phyloP scores from a whole-genome alignment of 2,888 invertebrate genomes.

The Augiades crinisus region DNA sequence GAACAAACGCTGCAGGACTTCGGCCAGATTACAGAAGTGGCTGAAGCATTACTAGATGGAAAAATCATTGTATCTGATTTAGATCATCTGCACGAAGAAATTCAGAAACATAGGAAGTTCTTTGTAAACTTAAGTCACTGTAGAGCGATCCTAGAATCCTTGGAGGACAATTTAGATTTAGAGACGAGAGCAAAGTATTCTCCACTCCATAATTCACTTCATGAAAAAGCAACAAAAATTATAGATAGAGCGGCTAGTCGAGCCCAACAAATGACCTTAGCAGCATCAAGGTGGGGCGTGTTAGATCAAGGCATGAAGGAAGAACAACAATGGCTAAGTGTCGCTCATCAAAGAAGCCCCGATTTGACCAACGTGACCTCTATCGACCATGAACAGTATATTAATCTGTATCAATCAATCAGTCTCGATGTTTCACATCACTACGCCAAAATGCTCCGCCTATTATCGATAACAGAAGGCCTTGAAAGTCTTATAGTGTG shows the following conservation, averaged over 20 bases:
- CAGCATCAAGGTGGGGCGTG: conserved; percentile 91
- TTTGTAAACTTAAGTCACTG: conserved; percentile 94
- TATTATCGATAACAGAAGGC: conserved; percentile 87
- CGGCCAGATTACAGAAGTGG: conserved; percentile 91
- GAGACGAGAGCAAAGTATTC: conserved; percentile 89
- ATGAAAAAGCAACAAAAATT: conserved; percentile 87
- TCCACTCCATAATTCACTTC: conserved; percentile 87
- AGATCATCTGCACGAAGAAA: conserved; percentile 92
- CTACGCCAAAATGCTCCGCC: conserved; percentile 88
- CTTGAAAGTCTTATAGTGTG: conserved; percentile 88
- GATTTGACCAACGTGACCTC: conserved; percentile 90
- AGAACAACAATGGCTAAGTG: conserved; percentile 91
- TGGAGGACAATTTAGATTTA: conserved; percentile 90
- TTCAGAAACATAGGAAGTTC: conserved; percentile 94
- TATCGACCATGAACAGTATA: conserved; percentile 91
- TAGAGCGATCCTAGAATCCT: conserved; percentile 90
- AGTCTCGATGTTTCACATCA: conserved; percentile 90
- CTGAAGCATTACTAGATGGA: conserved; percentile 89
- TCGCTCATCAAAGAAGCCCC: conserved; percentile 91
- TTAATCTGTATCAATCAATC: conserved; percentile 90
- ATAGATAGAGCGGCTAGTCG: conserved; percentile 91
- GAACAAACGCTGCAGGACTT: conserved; percentile 94
- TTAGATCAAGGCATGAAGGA: conserved; percentile 91
- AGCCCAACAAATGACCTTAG: conserved; percentile 91
- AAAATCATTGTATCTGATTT: conserved; percentile 88